Evolutionary conservation across 2,888 invertebrate species (phyloP), one percentile per base, ranked within the genome.

Genomic region (Apoda limacodes): DNA sequence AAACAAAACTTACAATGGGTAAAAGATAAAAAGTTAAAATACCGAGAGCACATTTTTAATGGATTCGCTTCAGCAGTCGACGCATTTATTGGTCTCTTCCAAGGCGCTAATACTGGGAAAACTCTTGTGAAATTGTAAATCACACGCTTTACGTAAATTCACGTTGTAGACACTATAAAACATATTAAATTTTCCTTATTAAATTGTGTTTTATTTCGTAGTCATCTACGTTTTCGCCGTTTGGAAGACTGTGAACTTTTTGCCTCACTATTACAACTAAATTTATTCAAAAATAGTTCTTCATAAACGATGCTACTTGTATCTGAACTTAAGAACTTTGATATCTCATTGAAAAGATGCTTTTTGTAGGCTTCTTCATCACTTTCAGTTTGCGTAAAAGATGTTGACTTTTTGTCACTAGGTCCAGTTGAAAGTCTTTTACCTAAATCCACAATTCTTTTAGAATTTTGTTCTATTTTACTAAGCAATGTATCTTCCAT

Each of bases 21-120:
- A 25, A 62, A 75, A 38, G 83, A 86, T 71, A 88, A 87, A 13
- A 88, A 88, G 55, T 51, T 91, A 2, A 83, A 84, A 46, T 85
- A 85, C 49, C 69, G 64, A 32, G 90, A 90, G 63, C 86, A 87
- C 2, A 52, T 86, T 2, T 84, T 83, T 1, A 64, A 85, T 21
- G 89, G 88, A 12, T 89, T 90, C 51, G 86, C 87, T 39, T 85
- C 85, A 33, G 82, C 85, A 60, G 82, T 82, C 2, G 66, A 84
- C 22, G 88, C 89, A 15, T 88, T 90, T 43, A 70, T 83, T 39
- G 85, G 83, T 9, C 68, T 89, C 56, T 70, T 78, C 27, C 60
- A 42, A 25, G 89, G 89, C 9, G 82, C 81, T 17, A 89, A 87
- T 54, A 71, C 66, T 13, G 89, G 89, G 34, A 89, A 89, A 71